These are phyloP conservation scores for Hanleya hanleyi DNA, from an alignment of 2,888 invertebrate genomes.

Conservation along the genomic window DNA sequence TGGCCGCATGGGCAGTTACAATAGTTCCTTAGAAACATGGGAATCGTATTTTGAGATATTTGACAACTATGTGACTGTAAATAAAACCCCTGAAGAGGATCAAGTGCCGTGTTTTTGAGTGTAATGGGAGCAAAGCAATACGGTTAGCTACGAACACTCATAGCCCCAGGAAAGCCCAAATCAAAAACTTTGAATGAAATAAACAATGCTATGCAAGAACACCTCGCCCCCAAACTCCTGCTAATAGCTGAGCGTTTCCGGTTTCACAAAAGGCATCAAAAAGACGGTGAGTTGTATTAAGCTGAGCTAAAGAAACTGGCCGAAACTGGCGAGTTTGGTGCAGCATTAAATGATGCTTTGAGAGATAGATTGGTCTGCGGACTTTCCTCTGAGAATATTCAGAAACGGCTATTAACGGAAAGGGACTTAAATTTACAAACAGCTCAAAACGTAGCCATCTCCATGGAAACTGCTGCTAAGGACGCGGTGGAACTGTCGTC, in stretches of 20 bases:
- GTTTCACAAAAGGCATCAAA: conserved; percentile 14
- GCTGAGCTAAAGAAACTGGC: conserved; percentile 29
- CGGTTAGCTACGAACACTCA: conserved; percentile 6
- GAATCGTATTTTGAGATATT: conserved; percentile 28
- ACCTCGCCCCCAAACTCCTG: conserved; percentile 30
- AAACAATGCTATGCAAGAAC: conserved; percentile 17
- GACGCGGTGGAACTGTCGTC: conserved; percentile 26
- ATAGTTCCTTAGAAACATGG: conserved; percentile 24
- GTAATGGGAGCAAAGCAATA: conserved; percentile 37
- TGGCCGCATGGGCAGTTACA: conserved; percentile 1
- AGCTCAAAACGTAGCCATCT: conserved; percentile 20
- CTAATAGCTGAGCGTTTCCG: conserved; percentile 32
- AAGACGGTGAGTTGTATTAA: conserved; percentile 17
- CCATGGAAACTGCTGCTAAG: conserved; percentile 32
- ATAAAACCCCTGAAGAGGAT: conserved; percentile 24
- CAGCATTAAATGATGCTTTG: conserved; percentile 23
- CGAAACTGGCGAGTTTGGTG: conserved; percentile 31
- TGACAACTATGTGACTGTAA: conserved; percentile 33
- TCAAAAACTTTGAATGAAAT: conserved; percentile 29
- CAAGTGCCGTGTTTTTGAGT: conserved; percentile 30
- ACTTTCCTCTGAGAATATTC: conserved; percentile 18
- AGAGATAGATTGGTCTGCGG: conserved; percentile 40
- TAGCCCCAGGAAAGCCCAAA: conserved; percentile 30
- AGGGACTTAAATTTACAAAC: conserved; percentile 16
- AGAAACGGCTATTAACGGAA: conserved; percentile 27